Evolutionary conservation across 2,113 vertebrate species (phyloP).

Genomic region (Coreoperca whiteheadi): DNA sequence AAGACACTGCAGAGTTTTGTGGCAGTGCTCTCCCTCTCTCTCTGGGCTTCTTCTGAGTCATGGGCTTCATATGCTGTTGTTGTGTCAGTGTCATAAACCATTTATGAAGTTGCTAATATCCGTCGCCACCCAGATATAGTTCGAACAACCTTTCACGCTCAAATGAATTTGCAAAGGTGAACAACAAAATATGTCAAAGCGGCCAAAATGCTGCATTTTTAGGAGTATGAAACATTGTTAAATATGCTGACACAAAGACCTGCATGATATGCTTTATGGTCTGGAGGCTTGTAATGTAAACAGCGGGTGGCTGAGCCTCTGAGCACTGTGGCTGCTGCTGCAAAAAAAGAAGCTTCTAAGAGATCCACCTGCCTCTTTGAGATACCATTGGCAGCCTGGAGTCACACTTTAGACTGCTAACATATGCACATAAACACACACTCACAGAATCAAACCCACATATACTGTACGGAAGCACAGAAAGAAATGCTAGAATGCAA

Average conservation of each 20-base stretch:
- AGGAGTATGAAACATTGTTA: constrained; percentile 25
- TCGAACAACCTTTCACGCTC: constrained; percentile 25
- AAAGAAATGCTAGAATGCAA: not conserved
- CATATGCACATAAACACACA: not conserved
- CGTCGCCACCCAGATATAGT: not conserved
- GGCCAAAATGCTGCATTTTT: constrained; percentile 8
- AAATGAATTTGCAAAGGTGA: constrained; percentile 45
- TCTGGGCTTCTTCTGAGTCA: not conserved
- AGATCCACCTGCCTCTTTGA: constrained; percentile 63
- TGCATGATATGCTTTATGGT: constrained; percentile 44
- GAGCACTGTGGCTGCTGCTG: constrained; percentile 11
- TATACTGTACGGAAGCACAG: not conserved
- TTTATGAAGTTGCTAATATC: constrained; percentile 54
- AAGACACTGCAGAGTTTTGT: constrained; percentile 64
- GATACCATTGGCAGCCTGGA: constrained; percentile 47
- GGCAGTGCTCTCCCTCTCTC: not conserved
- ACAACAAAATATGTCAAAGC: constrained; percentile 17
- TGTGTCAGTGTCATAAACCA: constrained; percentile 47
- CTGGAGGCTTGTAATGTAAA: constrained; percentile 39
- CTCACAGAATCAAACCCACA: not conserved
- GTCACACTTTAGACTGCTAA: constrained; percentile 20
- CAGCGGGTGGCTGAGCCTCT: constrained; percentile 60
- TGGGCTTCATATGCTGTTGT: constrained; percentile 14
- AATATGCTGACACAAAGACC: constrained; percentile 55
- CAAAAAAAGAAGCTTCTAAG: constrained; percentile 28